These are phyloP conservation scores for Danio rerio DNA, from an alignment of 2,113 vertebrate genomes.

Conservation along the genomic window GRCz12tu NC_133182.1:79980001-79980500, in stretches of 20 bases:
- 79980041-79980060: conserved; percentile 87
- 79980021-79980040: too few species aligned
- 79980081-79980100: conserved; percentile 95
- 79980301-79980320: conserved; percentile 1
- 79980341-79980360: too few species aligned
- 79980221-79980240: conserved; percentile 48
- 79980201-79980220: conserved; percentile 49
- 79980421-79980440: too few species aligned
- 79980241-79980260: conserved; percentile 29
- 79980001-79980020: too few species aligned
- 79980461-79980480: too few species aligned
- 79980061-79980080: conserved; percentile 98
- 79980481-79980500: too few species aligned
- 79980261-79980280: conserved; percentile 6
- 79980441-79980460: too few species aligned
- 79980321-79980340: too few species aligned
- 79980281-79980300: conserved; percentile 42
- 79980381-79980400: too few species aligned
- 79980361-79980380: too few species aligned
- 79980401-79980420: too few species aligned
- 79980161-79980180: not conserved
- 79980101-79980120: conserved; percentile 92
- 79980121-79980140: conserved; percentile 98
- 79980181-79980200: conserved; percentile 42
- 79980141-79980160: conserved; percentile 78